A percentile compares a stretch with the other conserved stretches of the same genome.
Conservation (phyloP, 2,113 vertebrate species). For the Cervus canadensis region DNA sequence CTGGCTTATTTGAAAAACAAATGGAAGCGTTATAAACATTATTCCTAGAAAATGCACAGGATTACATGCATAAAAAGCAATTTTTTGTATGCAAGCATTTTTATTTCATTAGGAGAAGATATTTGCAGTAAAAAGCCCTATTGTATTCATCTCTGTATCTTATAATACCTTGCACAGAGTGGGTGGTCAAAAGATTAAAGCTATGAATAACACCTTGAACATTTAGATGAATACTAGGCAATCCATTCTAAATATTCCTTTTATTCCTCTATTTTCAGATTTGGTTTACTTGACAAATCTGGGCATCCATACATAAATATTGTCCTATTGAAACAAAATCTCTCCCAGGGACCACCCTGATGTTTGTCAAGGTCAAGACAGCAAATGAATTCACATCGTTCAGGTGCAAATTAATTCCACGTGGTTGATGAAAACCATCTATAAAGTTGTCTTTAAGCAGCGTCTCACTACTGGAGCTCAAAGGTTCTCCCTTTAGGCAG, state of each 20-base stretch:
- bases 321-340: background rate
- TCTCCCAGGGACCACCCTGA: background rate
- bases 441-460: background rate
- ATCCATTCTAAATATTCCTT: background rate
- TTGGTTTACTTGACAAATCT: background rate
- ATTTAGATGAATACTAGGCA: background rate
- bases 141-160: background rate
- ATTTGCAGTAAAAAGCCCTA: background rate
- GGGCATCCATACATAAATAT: background rate
- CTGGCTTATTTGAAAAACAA: background rate
- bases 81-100: background rate
- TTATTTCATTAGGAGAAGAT: background rate
- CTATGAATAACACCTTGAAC: background rate
- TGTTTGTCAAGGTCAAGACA: background rate
- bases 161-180: background rate
- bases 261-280: background rate
- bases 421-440: background rate
- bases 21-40: background rate
- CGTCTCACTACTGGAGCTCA: background rate
- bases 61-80: background rate
- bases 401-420: background rate
- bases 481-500: background rate
- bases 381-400: background rate
- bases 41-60: background rate
- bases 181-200: background rate